These are phyloP conservation scores for Sisyra terminalis DNA, from an alignment of 2,888 invertebrate genomes.

Conservation along the genomic window DNA sequence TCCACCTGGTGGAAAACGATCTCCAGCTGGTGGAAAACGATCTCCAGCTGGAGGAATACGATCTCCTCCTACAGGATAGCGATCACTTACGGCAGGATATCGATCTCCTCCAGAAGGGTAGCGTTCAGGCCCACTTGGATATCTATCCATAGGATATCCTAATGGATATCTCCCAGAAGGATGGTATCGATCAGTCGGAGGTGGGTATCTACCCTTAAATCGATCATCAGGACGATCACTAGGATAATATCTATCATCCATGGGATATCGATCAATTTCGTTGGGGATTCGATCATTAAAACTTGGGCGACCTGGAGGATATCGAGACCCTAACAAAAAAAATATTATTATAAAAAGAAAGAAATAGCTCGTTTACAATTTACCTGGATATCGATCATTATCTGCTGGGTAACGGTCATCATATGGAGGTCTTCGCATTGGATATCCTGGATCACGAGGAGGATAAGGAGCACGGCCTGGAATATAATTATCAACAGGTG, in stretches of 20 bases:
- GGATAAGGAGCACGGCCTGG: no score
- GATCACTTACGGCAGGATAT: constrained; percentile 24
- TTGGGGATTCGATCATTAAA: no score
- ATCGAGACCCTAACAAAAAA: no score
- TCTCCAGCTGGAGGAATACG: constrained; percentile 17
- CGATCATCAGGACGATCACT: neutral
- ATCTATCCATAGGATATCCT: neutral
- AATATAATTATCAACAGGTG: no score
- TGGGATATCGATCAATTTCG: no score
- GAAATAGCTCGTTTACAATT: no score
- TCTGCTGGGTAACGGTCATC: no score
- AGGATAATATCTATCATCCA: constrained; percentile 1
- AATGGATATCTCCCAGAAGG: neutral
- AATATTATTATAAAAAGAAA: no score
- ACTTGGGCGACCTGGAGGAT: no score
- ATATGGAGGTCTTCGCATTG: no score
- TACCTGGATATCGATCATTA: no score
- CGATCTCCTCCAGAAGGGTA: constrained; percentile 23
- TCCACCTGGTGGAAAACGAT: constrained; percentile 16
- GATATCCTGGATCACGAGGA: no score
- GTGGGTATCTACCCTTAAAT: constrained; percentile 5
- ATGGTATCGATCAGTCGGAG: constrained; percentile 6
- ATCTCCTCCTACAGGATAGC: constrained; percentile 24
- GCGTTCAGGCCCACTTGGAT: constrained; percentile 11
- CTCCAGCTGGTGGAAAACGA: constrained; percentile 25